These are phyloP conservation scores for Harpagifer antarcticus DNA, from an alignment of 2,797 vertebrate species.

Conservation along the genomic window DNA sequence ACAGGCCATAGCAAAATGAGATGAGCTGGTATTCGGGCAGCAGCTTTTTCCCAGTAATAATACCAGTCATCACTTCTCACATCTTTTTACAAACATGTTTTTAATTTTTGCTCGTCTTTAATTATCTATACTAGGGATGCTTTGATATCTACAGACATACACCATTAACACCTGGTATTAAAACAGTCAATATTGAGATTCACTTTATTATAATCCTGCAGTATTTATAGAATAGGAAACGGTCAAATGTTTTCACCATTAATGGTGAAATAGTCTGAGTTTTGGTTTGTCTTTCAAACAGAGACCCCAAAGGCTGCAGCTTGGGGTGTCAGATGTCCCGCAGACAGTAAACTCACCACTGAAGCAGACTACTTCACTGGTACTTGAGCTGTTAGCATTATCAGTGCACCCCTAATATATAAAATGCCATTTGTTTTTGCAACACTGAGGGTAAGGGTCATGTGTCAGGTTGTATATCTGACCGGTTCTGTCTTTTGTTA, in stretches of 20 bases:
- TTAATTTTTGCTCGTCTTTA: slow-evolving; percentile 61
- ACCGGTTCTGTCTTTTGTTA: slow-evolving; percentile 65
- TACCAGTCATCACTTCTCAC: slow-evolving; percentile 65
- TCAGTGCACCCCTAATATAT: slow-evolving; percentile 56
- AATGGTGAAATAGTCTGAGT: slow-evolving; percentile 14
- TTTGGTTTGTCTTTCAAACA: slow-evolving; percentile 3
- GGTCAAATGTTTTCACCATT: slow-evolving; percentile 5
- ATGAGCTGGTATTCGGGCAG: slow-evolving; percentile 63
- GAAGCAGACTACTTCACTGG: slow-evolving; percentile 5
- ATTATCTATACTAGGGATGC: slow-evolving; percentile 63
- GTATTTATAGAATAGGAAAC: slow-evolving; percentile 26
- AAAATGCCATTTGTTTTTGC: slow-evolving; percentile 83
- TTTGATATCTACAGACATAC: slow-evolving; percentile 44
- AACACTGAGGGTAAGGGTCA: slow-evolving; percentile 78
- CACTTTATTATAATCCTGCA: not conserved
- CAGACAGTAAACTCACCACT: slow-evolving; percentile 1
- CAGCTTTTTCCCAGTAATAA: slow-evolving; percentile 85
- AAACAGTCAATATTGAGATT: slow-evolving; percentile 7
- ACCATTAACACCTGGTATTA: slow-evolving; percentile 12
- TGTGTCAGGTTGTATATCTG: slow-evolving; percentile 69
- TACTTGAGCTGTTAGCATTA: slow-evolving; percentile 21
- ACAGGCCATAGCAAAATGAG: slow-evolving; percentile 50
- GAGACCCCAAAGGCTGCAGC: not conserved
- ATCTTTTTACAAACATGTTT: slow-evolving; percentile 43
- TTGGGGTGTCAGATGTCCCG: slow-evolving; percentile 11